A percentile compares a stretch with the other conserved stretches of the same genome.
phyloP scores from a whole-genome alignment of 2,888 invertebrate species.

The Galerucella calmariensis region DNA sequence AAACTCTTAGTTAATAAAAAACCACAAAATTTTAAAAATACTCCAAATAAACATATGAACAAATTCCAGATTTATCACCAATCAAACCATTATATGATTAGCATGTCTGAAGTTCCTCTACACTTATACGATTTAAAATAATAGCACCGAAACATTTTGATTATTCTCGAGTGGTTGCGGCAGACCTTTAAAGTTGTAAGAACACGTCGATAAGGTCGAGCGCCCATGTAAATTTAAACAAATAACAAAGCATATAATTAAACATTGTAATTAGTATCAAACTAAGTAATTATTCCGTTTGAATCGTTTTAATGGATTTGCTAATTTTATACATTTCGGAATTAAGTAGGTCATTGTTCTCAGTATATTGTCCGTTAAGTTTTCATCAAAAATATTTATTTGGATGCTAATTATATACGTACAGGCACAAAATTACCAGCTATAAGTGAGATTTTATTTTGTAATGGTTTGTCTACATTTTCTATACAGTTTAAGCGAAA shows the following conservation, averaged over 20 bases:
- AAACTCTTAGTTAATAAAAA: too few species aligned
- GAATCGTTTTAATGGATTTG: not conserved
- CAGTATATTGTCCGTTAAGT: not conserved
- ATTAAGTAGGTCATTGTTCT: not conserved
- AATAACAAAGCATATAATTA: not conserved
- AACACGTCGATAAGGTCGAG: not conserved
- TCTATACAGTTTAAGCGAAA: too few species aligned
- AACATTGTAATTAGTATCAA: not conserved
- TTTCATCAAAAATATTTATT: not conserved
- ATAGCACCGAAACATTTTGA: not conserved
- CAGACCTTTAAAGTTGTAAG: not conserved
- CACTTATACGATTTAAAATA: not conserved
- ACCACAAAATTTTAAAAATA: too few species aligned
- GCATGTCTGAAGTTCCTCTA: not conserved
- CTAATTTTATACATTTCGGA: not conserved
- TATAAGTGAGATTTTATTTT: too few species aligned
- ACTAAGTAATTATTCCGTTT: constrained; percentile 1
- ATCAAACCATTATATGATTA: not conserved
- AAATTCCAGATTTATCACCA: not conserved
- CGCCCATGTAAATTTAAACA: not conserved
- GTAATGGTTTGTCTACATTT: too few species aligned
- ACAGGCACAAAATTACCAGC: not conserved
- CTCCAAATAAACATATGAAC: not conserved
- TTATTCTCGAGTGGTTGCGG: not conserved
- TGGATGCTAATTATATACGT: not conserved